These are phyloP conservation scores for Tragelaphus imberbis DNA, from an alignment of 2,113 vertebrate genomes.

Conservation along the genomic window DNA sequence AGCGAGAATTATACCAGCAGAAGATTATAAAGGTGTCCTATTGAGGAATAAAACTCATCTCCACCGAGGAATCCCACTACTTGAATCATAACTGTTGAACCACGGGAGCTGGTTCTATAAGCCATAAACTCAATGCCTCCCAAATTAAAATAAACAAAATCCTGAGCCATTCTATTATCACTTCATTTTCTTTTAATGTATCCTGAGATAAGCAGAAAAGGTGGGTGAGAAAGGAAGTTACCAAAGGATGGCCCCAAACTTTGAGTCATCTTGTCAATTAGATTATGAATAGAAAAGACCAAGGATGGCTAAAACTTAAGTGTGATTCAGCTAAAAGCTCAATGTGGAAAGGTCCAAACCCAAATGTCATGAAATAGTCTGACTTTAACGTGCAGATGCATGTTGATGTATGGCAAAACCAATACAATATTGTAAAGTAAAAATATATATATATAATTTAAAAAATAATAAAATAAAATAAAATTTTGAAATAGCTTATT, in stretches of 20 bases:
- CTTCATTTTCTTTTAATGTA: neutral
- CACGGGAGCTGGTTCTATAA: neutral
- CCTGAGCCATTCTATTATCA: neutral
- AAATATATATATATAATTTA: too few relatives aligned
- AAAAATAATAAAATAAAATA: too few relatives aligned
- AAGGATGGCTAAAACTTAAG: accelerated
- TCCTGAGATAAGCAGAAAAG: neutral
- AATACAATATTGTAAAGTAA: too few relatives aligned
- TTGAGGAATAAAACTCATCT: neutral
- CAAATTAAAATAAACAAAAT: neutral
- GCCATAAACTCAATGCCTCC: neutral
- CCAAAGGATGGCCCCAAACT: neutral
- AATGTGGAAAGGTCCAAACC: neutral
- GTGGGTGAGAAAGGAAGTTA: neutral
- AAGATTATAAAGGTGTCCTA: neutral
- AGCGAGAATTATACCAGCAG: neutral
- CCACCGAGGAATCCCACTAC: neutral
- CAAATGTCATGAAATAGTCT: neutral
- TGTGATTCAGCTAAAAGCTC: neutral
- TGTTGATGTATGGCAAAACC: too few relatives aligned
- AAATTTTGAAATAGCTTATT: neutral
- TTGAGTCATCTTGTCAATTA: neutral
- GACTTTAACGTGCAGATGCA: neutral
- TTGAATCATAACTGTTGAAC: neutral
- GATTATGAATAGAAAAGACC: neutral